Conservation (phyloP, 2,797 vertebrate species). For the Melanogrammus aeglefinus region DNA sequence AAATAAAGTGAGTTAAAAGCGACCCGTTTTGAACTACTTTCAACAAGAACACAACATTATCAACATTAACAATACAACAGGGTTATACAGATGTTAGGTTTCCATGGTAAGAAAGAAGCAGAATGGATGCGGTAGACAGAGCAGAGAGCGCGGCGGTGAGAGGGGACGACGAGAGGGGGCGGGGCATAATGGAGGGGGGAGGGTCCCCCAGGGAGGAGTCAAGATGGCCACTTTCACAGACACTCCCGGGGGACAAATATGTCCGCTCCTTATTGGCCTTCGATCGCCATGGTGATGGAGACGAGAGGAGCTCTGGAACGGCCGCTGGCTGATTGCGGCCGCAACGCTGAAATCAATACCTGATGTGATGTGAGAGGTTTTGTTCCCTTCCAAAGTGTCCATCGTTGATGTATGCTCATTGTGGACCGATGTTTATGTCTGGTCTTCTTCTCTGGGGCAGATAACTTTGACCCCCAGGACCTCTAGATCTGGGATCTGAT, state of each 20-base stretch:
- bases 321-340: background rate
- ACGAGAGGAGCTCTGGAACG: background rate
- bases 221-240: background rate
- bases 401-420: background rate
- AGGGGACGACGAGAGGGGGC: too few relatives aligned
- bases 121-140: background rate
- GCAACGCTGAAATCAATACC: background rate
- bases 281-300: background rate
- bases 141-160: background rate
- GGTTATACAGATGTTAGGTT: background rate
- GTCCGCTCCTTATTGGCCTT: background rate
- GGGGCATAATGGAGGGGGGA: background rate
- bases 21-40: too few relatives aligned
- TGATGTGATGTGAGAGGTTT: background rate
- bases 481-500: background rate
- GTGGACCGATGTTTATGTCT: background rate
- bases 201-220: background rate
- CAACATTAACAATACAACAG: background rate
- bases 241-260: background rate
- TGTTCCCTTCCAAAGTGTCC: background rate
- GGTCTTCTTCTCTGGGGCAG: background rate
- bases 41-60: too few relatives aligned
- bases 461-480: background rate
- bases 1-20: too few relatives aligned
- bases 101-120: background rate